These are phyloP conservation scores for Acleris laterana DNA, from an alignment of 2,888 invertebrate genomes.

Conservation along the genomic window DNA sequence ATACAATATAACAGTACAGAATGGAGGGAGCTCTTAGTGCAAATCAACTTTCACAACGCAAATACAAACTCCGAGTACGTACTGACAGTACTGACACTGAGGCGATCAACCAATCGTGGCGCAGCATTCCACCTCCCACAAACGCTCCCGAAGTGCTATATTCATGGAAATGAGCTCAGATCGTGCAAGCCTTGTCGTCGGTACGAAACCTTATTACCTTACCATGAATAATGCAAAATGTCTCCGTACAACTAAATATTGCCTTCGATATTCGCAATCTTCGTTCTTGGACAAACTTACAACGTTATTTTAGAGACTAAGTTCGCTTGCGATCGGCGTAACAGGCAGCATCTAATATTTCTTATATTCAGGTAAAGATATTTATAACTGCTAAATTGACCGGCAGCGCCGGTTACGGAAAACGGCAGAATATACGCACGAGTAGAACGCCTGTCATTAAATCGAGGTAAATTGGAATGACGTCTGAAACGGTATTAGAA, in stretches of 20 bases:
- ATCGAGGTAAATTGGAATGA: constrained; percentile 21
- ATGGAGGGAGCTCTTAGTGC: constrained; percentile 53
- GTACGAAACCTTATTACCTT: constrained; percentile 58
- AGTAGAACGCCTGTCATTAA: constrained; percentile 55
- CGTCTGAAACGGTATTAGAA: constrained; percentile 22
- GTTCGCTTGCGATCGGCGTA: constrained; percentile 7
- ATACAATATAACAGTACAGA: constrained; percentile 39
- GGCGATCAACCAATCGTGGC: constrained; percentile 52
- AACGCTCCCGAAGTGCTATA: constrained; percentile 50
- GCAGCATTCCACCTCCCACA: constrained; percentile 46
- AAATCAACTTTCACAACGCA: constrained; percentile 75
- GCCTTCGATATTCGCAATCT: constrained; percentile 21
- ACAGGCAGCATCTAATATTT: constrained; percentile 15
- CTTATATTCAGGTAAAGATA: constrained; percentile 20
- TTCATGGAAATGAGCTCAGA: constrained; percentile 56
- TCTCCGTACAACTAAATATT: constrained; percentile 41
- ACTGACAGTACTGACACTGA: constrained; percentile 42
- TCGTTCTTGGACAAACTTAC: constrained; percentile 19
- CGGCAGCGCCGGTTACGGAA: constrained; percentile 64
- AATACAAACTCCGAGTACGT: constrained; percentile 45
- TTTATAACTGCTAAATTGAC: constrained; percentile 33
- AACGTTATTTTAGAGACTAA: constrained; percentile 16
- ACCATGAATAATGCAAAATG: constrained; percentile 64
- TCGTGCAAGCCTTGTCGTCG: constrained; percentile 51
- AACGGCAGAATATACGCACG: constrained; percentile 51